Evolutionary conservation across 2,113 vertebrate species (phyloP), one percentile per base, ranked within the genome.

Genomic region (Tyto alba): DNA sequence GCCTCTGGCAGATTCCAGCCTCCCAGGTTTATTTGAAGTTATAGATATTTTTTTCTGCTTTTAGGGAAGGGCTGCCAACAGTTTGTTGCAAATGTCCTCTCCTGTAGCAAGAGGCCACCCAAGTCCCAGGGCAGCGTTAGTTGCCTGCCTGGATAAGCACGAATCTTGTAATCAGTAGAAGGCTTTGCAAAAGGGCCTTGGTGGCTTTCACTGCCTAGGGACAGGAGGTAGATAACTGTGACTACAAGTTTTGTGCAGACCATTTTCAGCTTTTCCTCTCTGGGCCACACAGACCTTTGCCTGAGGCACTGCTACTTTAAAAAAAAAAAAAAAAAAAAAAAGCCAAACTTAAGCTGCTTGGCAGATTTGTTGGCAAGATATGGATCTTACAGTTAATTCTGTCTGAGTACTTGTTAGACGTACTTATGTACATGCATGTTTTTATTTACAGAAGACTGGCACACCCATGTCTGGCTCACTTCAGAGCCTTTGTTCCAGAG

Each of bases 361-460:
- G 48, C 91, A 92, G 95, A 94, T 93, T 89, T 95, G 53, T 60
- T 85, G 89, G 83, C 77, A 80, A 97, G 94, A 94, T 96, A 94
- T 1, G 53, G 60, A 68, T 85, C 90, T 93, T 90, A 45, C 23
- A 66, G 73, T 89, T 93, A 95, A 95, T 96, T 93, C 80, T 56
- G 90, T 87, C 96, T 89, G 52, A 89, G 48, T 64, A 87, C 74
- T 92, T 77, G 71, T 66, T 87, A 93, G 90, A 89, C 0, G 0
- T 59, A 80, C 34, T 94, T 84, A 77, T 60, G 72, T 40, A 56
- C 76, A 79, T 82, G 77, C 76, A 75, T 95, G 86, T 87, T 93
- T 93, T 95, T 93, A 87, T 94, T 96, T 93, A 93, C 62, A 52
- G 60, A 68, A 78, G 90, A 16, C 56, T 85, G 96, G 80, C 94